Evolutionary conservation across 2,113 vertebrate genomes (phyloP), one percentile per base, ranked within the genome.

Genomic region (Paralichthys olivaceus): DNA sequence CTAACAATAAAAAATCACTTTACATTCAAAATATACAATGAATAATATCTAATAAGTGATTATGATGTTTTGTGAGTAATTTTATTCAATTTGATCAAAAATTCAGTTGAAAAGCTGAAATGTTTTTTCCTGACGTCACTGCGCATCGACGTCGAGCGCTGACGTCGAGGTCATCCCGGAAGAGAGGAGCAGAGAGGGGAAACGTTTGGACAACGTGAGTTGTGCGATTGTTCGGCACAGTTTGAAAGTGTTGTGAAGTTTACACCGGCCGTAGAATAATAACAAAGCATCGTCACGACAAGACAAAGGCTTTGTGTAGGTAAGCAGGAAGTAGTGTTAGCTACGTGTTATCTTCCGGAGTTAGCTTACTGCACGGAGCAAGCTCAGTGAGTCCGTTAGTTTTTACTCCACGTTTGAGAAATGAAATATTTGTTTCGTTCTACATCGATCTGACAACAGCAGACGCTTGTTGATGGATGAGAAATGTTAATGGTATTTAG

Each of bases 141-240:
- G 3, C 82, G 80, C 53, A 34, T 1, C 17, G 65, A 17, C 92
- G 92, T 92, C 26, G 0, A 2, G n/a, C 1, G 14, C 20, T 91
- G 91, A 93, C 91, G 83, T 86, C 4, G 0, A 0, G 0, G 7
- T 3, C 60, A 23, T 45, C 40, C 85, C 26, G 83, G 84, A 92
- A 93, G 81, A 55, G 65, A 58, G 22, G 45, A 43, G 5, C 40
- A 29, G 59, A 63, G 63, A 69, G 19, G 19, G 14, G 7, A 47
- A 84, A 90, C 93, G 94, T 92, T 81, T 45, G 6, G 14, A 13
- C 86, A 91, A 91, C 93, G 92, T 93, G 88, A 85, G 37, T 57
- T 22, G 6, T 37, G 34, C 5, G 13, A 32, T 14, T 45, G 9
- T 13, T 58, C 2, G 4, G 0, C 9, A 1, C 5, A 28, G 1